A percentile compares a stretch with the other conserved stretches of the same genome.
Evolutionary conservation across 2,797 vertebrate species (phyloP).

Genomic region (Pangasius mekongensis): DNA sequence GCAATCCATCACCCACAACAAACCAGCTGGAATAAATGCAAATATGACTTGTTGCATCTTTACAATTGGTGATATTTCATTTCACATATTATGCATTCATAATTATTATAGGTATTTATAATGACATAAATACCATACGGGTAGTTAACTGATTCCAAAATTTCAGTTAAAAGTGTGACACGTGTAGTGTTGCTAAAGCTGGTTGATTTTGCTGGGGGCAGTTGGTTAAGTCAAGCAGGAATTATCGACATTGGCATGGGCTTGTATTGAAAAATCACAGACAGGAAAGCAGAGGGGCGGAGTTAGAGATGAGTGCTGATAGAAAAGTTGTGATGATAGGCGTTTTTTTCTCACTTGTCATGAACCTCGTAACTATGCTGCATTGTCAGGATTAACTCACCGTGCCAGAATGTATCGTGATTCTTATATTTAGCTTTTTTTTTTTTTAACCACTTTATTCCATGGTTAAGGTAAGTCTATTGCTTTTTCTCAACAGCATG

Average conservation of each 20-base stretch:
- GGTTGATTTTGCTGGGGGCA: slow-evolving; percentile 39
- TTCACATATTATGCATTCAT: not conserved
- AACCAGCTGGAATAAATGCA: not conserved
- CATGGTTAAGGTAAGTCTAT: slow-evolving; percentile 36
- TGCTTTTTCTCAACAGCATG: not conserved
- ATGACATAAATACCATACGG: not conserved
- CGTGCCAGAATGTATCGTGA: not conserved
- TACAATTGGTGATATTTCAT: not conserved
- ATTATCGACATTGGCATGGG: slow-evolving; percentile 64
- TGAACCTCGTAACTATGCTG: slow-evolving; percentile 46
- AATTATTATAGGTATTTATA: too few species aligned
- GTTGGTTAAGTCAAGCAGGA: slow-evolving; percentile 43
- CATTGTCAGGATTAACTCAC: not conserved
- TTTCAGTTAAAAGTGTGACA: slow-evolving; percentile 32
- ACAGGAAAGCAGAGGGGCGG: slow-evolving; percentile 50
- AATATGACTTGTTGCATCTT: not conserved
- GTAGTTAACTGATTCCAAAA: not conserved
- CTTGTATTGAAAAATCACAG: slow-evolving; percentile 53
- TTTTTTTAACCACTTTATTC: not conserved
- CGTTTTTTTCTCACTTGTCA: slow-evolving; percentile 44
- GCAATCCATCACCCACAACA: not conserved
- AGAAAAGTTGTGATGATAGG: slow-evolving; percentile 56
- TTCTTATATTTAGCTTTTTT: not conserved
- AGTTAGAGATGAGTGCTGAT: slow-evolving; percentile 46
- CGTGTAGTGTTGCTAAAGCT: slow-evolving; percentile 20